A percentile compares a stretch with the other conserved stretches of the same genome.
phyloP scores from a whole-genome alignment of 2,888 invertebrate genomes.

The Plagodis dolabraria region DNA sequence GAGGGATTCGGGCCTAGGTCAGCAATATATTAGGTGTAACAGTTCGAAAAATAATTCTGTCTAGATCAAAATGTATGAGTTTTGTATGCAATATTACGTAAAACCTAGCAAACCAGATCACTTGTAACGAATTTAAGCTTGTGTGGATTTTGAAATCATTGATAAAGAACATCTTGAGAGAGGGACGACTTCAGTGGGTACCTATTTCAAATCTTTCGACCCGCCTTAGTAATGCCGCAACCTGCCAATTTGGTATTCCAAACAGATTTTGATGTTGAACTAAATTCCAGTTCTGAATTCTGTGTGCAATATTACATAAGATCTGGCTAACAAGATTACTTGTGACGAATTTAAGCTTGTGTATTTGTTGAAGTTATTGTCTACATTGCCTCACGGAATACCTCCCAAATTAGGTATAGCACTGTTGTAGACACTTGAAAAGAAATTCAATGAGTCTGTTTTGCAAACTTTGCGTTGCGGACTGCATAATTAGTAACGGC shows the following conservation, averaged over 20 bases:
- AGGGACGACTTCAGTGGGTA: no score
- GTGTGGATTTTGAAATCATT: no score
- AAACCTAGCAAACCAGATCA: no score
- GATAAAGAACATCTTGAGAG: no score
- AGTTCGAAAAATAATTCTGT: no score
- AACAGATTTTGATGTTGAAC: not conserved
- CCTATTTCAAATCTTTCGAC: no score
- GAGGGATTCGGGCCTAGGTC: no score
- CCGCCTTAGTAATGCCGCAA: no score
- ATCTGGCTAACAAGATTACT: constrained; percentile 5
- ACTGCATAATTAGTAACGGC: not conserved
- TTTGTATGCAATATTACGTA: no score
- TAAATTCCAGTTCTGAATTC: constrained; percentile 4
- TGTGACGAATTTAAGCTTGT: constrained; percentile 9
- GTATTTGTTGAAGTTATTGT: constrained; percentile 8
- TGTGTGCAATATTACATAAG: constrained; percentile 4
- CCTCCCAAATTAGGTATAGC: constrained; percentile 18
- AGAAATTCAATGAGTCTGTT: constrained; percentile 23
- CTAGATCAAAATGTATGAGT: no score
- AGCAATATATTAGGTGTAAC: no score
- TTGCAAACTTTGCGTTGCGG: constrained; percentile 17
- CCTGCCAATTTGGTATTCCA: constrained; percentile 3
- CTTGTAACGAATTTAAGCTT: no score
- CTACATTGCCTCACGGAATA: constrained; percentile 8
- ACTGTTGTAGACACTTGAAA: constrained; percentile 10